These are phyloP conservation scores for Galeopterus variegatus DNA, from an alignment of 2,113 vertebrate genomes.

Conservation along the genomic window DNA sequence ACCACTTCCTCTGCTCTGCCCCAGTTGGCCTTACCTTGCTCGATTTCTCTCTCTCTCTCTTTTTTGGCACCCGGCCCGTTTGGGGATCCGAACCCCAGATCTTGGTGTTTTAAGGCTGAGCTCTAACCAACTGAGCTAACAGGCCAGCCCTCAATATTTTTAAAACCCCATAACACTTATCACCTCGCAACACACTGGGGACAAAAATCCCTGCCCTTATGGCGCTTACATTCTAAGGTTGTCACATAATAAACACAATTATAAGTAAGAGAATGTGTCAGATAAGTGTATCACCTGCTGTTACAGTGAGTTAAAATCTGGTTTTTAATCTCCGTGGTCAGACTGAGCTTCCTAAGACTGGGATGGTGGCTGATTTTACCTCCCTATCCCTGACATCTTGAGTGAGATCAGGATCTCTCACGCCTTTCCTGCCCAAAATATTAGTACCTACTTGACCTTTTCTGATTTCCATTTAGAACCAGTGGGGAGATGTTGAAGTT, in stretches of 20 bases:
- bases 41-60: no score
- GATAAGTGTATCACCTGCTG: not conserved
- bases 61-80: not conserved
- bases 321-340: not conserved
- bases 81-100: no score
- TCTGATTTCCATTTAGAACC: conserved; percentile 11
- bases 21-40: not conserved
- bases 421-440: not conserved
- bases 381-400: not conserved
- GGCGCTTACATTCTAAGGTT: not conserved
- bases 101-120: no score
- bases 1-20: not conserved
- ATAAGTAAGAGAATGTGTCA: not conserved
- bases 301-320: not conserved
- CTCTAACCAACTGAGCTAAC: no score
- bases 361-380: not conserved
- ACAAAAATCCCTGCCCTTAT: not conserved
- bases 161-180: not conserved
- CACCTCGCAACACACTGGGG: not conserved
- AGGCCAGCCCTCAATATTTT: no score
- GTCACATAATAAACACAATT: not conserved
- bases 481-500: conserved; percentile 95
- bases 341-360: not conserved
- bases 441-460: not conserved
- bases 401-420: not conserved